Percentiles rank a stretch among this genome's conserved stretches.
These are phyloP conservation scores for Numenius phaeopus DNA, from an alignment of 2,797 vertebrate genomes.

Conservation along the genomic window DNA sequence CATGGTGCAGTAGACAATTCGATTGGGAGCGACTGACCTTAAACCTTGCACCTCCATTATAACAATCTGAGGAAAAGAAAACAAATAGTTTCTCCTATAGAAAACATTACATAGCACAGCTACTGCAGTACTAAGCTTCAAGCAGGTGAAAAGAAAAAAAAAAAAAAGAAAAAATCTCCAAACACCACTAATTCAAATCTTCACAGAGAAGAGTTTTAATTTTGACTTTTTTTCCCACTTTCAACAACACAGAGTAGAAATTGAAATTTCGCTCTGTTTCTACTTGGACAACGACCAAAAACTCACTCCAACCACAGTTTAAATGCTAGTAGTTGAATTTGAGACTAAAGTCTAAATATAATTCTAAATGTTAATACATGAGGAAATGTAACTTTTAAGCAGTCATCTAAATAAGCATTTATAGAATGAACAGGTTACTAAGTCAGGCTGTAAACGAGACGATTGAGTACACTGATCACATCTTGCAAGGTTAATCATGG, in stretches of 20 bases:
- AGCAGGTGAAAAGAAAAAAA: fast-evolving
- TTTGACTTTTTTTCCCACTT: neutral
- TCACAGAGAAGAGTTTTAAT: neutral
- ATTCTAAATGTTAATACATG: neutral
- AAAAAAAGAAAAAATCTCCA: neutral
- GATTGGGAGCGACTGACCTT: slow-evolving; percentile 92
- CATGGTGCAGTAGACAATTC: slow-evolving; percentile 98
- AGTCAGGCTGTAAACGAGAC: neutral
- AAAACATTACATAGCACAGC: neutral
- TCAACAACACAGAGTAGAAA: neutral
- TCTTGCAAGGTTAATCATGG: neutral
- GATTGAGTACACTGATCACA: neutral
- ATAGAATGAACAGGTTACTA: neutral
- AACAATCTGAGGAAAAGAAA: slow-evolving; percentile 86
- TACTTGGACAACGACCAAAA: neutral
- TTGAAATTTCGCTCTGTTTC: neutral
- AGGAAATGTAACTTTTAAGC: neutral
- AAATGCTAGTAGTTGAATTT: neutral
- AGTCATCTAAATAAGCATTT: neutral
- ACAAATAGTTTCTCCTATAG: neutral
- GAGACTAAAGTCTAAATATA: neutral
- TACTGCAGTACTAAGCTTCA: neutral
- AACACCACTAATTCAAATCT: neutral
- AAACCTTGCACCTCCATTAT: slow-evolving; percentile 96
- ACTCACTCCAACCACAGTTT: neutral